These are phyloP conservation scores for Lordiphosa stackelbergi DNA, from an alignment of 1,140 invertebrate species.

Conservation along the genomic window DNA sequence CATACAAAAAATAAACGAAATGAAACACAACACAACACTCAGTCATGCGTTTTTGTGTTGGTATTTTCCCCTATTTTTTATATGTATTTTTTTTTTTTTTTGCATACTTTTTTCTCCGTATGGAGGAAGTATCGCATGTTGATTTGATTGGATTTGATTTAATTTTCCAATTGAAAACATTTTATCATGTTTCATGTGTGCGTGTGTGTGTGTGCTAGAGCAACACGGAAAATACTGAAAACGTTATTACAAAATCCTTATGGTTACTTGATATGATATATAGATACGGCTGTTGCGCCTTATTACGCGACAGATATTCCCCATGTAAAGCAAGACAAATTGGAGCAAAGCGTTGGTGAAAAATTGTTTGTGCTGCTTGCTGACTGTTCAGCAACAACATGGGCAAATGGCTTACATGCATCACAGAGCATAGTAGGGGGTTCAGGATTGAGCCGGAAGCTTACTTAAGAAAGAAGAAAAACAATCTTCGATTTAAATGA, in stretches of 20 bases:
- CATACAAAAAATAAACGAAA: conserved; percentile 15
- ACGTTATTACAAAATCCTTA: conserved; percentile 20
- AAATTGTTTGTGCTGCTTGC: conserved; percentile 8
- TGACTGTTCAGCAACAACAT: conserved; percentile 7
- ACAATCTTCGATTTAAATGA: no score
- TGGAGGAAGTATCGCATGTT: conserved; percentile 51
- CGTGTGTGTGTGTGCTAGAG: conserved; percentile 14
- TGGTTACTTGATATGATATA: conserved; percentile 38
- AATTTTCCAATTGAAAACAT: conserved; percentile 75
- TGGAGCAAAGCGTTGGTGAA: conserved; percentile 11
- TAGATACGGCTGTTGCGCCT: conserved; percentile 34
- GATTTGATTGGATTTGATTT: conserved; percentile 75
- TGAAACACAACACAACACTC: conserved; percentile 27
- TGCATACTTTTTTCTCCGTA: conserved; percentile 18
- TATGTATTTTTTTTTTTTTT: conserved; percentile 24
- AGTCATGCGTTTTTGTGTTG: conserved; percentile 48
- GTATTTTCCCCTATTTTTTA: conserved; percentile 29
- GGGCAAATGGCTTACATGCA: conserved; percentile 34
- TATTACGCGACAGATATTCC: conserved; percentile 33
- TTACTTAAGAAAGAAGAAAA: background rate
- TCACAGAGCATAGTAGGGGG: conserved; percentile 14
- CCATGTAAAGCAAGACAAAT: conserved; percentile 23
- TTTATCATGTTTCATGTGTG: conserved; percentile 56
- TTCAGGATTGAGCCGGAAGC: background rate
- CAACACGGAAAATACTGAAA: conserved; percentile 27